Base-by-base conservation (phyloP, 2,797 vertebrate species). In the Periophthalmus magnuspinnatus region DNA sequence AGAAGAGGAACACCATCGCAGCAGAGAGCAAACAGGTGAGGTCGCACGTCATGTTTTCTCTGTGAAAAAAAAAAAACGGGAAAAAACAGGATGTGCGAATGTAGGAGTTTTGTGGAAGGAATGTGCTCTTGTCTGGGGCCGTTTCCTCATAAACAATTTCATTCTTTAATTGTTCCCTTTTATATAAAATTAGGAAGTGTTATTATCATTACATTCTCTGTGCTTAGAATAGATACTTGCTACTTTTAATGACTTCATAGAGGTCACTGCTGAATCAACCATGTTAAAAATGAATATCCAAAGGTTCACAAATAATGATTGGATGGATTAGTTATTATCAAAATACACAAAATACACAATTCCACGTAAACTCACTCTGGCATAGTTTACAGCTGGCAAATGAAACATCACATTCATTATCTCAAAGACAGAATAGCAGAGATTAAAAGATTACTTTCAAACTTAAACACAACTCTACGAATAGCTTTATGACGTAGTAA, bases 1-100 rank as follows among this genome's bases (percentile, higher is more conserved):
- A 45, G 89, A 94, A 0, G 93, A 96, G 0, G 95, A 96, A 67
- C 80, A 70, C 33, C 85, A 76, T 61, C 80, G 80, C 64, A 84
- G 78, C 75, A 79, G 88, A 60, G 81, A 87, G 50, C 76, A 86
- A 55, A 76, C 82, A 78, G 85, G 91, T 92, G 74, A 84, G 74
- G 36, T 11, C 5, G 28, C n/a, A 5, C 17, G 69, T 47, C 13
- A 21, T 2, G 3, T 48, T 75, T 69, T 21, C 9, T 22, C n/a
- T 11, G 60, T 38, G n/a, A 62, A 41, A 45, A 38, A 62, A 41
- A 45, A 38, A 22, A 34, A 68, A 33, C 11, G 16, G 3, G 21
- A 32, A 33, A 3, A 19, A 56, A 67, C 50, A 32, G 17, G 34
- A 62, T 38, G 21, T 58, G 28, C 19, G 9, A 70, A 36, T 38